Evolutionary conservation across 2,113 vertebrate genomes (phyloP).

Genomic region (Acanthochromis polyacanthus): DNA sequence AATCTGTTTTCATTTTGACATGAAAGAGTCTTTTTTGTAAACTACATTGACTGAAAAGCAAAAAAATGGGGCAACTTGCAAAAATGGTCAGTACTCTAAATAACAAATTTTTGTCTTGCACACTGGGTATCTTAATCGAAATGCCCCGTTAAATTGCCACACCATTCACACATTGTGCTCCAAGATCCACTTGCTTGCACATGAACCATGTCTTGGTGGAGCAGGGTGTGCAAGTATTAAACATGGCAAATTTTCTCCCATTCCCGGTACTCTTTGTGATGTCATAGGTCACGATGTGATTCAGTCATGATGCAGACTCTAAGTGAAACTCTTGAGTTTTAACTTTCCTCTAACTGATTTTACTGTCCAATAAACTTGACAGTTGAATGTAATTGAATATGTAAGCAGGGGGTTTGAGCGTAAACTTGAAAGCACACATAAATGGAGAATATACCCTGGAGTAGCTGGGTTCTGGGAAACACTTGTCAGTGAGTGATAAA

Average conservation of each 20-base stretch:
- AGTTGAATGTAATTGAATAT: conserved; percentile 56
- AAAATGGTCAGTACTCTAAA: background rate
- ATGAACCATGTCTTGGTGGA: conserved; percentile 14
- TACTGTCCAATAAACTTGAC: conserved; percentile 62
- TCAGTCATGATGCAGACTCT: conserved; percentile 39
- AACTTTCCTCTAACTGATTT: conserved; percentile 39
- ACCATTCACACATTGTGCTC: background rate
- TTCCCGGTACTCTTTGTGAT: conserved; percentile 41
- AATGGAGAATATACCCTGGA: conserved; percentile 43
- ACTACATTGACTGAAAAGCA: no score
- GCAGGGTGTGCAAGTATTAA: conserved; percentile 29
- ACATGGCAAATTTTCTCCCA: conserved; percentile 13
- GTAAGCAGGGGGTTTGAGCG: conserved; percentile 43
- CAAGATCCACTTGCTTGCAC: background rate
- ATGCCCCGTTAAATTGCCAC: background rate
- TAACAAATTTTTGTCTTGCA: background rate
- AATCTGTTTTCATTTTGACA: no score
- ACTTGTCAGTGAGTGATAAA: conserved; percentile 62
- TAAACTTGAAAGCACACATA: conserved; percentile 64
- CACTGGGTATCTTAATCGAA: background rate
- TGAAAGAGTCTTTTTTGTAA: no score
- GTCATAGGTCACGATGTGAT: conserved; percentile 60
- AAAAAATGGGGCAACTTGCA: no score
- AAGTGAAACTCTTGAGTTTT: conserved; percentile 37
- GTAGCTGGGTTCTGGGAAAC: conserved; percentile 69